Base-by-base conservation (phyloP, 2,888 invertebrate species). In the Nomada ruficornis region DNA sequence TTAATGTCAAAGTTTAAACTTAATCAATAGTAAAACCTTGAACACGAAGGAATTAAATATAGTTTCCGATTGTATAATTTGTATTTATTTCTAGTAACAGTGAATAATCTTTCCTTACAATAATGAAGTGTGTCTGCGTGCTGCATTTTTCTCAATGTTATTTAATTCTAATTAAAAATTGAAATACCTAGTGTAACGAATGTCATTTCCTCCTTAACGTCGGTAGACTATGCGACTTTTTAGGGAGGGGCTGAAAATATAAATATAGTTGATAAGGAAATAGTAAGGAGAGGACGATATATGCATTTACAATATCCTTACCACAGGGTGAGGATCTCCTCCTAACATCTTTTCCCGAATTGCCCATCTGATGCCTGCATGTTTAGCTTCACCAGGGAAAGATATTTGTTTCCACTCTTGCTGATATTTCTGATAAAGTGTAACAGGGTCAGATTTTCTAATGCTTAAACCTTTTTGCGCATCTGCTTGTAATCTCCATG, bases 381-480 rank as follows among this genome's bases (percentile, higher is more conserved):
- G 96, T 76, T 95, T 94, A 87, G 96, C 96, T 92, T 97, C 96
- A 11, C 97, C 97, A 0, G 97, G 97, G 44, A 97, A 95, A 89
- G 96, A 96, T 83, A 96, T 96, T 89, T 96, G 96, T 29, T 95
- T 95, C 97, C 97, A 97, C 88, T 96, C 94, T 50, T 95, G 94
- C 87, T 96, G 96, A 91, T 97, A 97, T 88, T 96, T 96, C 86
- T 97, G 97, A 90, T 97, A 97, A 23, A 97, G 94, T 23, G 96
- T 95, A 0, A 97, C 97, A 23, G 97, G 97, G 92, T 97, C 97
- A 3, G 95, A 95, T 92, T 95, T 95, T 85, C 94, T 89, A 54
- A 80, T 74, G 20, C 20, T 77, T 15, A 77, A 62, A 60, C 50
- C 73, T 80, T 90, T 91, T 23, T 90, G 90, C 10, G 80, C 94